Conservation (phyloP, 1,140 invertebrate species). For the Thaumatotibia leucotreta region DNA sequence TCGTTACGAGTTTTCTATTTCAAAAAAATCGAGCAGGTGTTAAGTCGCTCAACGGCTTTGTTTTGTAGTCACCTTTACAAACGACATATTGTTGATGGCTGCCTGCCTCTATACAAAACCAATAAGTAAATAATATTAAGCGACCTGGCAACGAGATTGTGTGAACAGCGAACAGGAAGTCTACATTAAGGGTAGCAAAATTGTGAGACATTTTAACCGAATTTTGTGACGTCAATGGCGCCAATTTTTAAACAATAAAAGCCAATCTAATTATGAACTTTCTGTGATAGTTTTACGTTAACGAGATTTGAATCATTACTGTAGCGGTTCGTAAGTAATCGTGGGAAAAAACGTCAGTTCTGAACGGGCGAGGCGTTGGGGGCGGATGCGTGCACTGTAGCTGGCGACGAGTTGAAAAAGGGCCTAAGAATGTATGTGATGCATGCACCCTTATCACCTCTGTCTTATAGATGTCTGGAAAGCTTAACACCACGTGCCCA, state of each 20-base stretch:
- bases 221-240: background rate
- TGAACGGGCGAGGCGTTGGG: slow-evolving; percentile 40
- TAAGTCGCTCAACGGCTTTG: slow-evolving; percentile 59
- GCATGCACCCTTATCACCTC: background rate
- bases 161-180: slow-evolving; percentile 58
- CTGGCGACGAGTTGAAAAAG: background rate
- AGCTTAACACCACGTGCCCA: slow-evolving; percentile 47
- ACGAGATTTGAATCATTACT: slow-evolving; percentile 25
- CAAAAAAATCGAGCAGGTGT: slow-evolving; percentile 58
- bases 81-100: slow-evolving; percentile 65
- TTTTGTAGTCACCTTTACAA: slow-evolving; percentile 67
- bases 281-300: background rate
- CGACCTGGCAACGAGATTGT: slow-evolving; percentile 49
- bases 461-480: slow-evolving; percentile 12
- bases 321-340: slow-evolving; percentile 46
- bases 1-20: slow-evolving; percentile 30
- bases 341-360: slow-evolving; percentile 61
- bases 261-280: background rate
- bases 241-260: background rate
- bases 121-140: slow-evolving; percentile 66
- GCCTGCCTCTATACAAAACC: slow-evolving; percentile 57
- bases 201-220: slow-evolving; percentile 11
- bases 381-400: slow-evolving; percentile 49
- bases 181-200: slow-evolving; percentile 37
- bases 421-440: background rate